Percentiles rank a stretch among this genome's conserved stretches.
These are phyloP conservation scores for Spea multiplicata DNA, from an alignment of 2,113 vertebrate genomes.

Conservation along the genomic window DNA sequence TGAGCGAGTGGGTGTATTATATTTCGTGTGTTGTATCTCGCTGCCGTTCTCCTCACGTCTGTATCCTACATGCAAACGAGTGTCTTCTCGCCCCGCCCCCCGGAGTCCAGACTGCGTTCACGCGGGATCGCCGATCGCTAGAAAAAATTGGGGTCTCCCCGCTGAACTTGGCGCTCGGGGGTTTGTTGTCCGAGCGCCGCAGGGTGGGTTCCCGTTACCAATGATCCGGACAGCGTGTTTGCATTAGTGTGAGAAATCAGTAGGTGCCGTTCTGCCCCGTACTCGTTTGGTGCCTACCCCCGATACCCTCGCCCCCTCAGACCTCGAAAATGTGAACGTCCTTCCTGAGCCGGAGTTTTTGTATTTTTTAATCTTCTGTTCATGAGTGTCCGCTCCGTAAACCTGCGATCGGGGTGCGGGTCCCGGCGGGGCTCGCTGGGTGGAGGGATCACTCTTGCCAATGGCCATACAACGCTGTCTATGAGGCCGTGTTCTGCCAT, in stretches of 20 bases:
- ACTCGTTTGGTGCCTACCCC: neutral
- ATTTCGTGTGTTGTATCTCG: slow-evolving; percentile 17
- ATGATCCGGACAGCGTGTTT: neutral
- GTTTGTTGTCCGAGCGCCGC: too few relatives aligned
- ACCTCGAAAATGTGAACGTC: neutral
- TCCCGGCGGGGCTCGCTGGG: neutral
- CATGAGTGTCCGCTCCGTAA: neutral
- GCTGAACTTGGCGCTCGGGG: neutral
- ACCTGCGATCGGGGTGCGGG: neutral
- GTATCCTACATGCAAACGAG: too few relatives aligned
- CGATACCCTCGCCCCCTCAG: neutral
- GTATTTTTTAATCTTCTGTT: neutral
- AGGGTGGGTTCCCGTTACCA: neutral
- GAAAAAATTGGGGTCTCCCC: neutral
- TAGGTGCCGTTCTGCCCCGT: neutral
- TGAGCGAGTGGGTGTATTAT: slow-evolving; percentile 38
- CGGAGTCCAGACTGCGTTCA: neutral
- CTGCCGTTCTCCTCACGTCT: neutral
- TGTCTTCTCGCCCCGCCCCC: too few relatives aligned
- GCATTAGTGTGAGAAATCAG: neutral
- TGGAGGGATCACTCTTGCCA: neutral
- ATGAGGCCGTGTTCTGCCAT: neutral
- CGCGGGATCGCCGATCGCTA: neutral
- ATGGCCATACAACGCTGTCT: neutral
- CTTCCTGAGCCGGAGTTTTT: neutral